Percentiles rank a stretch among this genome's conserved stretches.
Conservation (phyloP, 1,140 invertebrate species). For the Zaprionus lachaisei region DNA sequence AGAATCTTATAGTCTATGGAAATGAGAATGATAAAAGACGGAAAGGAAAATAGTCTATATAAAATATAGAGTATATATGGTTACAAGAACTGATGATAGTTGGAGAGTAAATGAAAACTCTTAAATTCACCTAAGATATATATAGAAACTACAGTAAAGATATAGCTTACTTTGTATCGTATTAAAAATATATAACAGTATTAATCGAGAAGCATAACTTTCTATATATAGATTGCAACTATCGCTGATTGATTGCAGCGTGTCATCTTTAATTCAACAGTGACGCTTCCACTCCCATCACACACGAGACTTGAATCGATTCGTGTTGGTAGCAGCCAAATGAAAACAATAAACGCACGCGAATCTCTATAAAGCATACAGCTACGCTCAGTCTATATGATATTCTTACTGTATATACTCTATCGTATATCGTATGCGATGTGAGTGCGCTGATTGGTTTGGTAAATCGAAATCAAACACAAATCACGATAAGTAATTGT, state of each 20-base stretch:
- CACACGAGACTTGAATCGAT: constrained; percentile 9
- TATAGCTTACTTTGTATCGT: background rate
- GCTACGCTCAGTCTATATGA: background rate
- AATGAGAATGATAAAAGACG: no score
- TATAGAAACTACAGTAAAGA: background rate
- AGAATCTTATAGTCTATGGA: no score
- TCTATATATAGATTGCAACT: background rate
- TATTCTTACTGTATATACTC: background rate
- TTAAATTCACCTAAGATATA: no score
- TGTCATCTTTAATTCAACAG: constrained; percentile 18
- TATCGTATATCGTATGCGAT: constrained; percentile 9
- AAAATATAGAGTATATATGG: background rate
- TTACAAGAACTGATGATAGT: background rate
- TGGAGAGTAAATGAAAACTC: background rate
- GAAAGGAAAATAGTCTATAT: no score
- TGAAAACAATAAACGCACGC: constrained; percentile 37
- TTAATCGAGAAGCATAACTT: background rate
- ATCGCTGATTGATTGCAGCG: background rate
- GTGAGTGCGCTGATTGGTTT: background rate
- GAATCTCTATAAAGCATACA: constrained; percentile 22
- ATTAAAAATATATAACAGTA: background rate
- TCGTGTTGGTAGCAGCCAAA: constrained; percentile 11
- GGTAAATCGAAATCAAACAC: constrained; percentile 23
- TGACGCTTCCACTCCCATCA: constrained; percentile 14
- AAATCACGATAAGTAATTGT: constrained; percentile 35